Base-by-base conservation (phyloP, 1,140 invertebrate genomes). In the Drosophila aff. region DNA sequence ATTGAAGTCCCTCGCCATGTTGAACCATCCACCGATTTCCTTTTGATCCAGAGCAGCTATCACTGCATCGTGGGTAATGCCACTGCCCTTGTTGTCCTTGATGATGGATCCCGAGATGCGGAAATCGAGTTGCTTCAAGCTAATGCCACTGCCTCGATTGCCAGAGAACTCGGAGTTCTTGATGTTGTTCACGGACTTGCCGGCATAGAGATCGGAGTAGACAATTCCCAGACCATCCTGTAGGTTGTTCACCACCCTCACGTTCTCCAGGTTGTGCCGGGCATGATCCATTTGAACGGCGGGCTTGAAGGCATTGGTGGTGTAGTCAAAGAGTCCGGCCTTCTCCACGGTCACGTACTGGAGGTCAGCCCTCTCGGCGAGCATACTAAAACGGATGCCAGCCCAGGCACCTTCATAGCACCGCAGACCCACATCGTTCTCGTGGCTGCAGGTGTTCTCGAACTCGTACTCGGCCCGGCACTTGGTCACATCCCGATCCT, bases 251-350 rank as follows among this genome's bases (percentile, higher is more conserved):
- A 95, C 93, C 3, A 99, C 94, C 79, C 95, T 95, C 6, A 99
- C 95, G 77, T 97, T 96, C 87, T 98, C 96, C 73, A 99, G 94
- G 28, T 97, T 96, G 91, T 99, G 98, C 60, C 97, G 95, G 58
- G 98, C 97, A 93, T 99, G 99, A 93, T 99, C 99, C 64, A 99
- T 97, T 94, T 99, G 98, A 3, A 99, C 93, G 0, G 98, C 99
- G 50, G 97, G 97, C 91, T 97, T 98, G 79, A 99, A 99, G 4
- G 95, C 92, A 93, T 97, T 97, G 0, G 97, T 98, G 1, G 97
- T 95, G 92, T 98, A 99, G 94, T 99, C 99, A 18, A 99, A 94
- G 1, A 99, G 94, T 0, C 99, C 99, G 7, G 98, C 98, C 93
- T 96, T 96, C 93, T 99, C 97, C 59, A 99, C 96, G 8, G 96